Conservation (phyloP, 2,113 vertebrate genomes). For the Stigmatopora nigra region DNA sequence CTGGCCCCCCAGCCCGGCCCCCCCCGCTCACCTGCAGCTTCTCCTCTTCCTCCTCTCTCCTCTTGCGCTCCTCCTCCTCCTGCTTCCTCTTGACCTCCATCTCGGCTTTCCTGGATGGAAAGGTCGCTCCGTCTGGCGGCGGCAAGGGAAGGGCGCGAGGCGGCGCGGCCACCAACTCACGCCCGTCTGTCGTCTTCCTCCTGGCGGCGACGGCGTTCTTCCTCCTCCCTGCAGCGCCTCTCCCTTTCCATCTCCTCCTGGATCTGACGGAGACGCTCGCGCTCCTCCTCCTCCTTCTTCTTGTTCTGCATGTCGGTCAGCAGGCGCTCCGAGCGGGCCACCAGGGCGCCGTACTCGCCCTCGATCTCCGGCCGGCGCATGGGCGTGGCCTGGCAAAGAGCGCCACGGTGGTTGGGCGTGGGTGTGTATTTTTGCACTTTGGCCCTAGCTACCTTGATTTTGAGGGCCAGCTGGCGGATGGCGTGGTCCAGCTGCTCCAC, state of each 20-base stretch:
- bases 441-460: conserved; percentile 91
- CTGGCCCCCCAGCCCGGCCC: too few relatives aligned
- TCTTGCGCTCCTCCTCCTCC: conserved; percentile 91
- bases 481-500: conserved; percentile 80
- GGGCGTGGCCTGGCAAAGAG: conserved; percentile 66
- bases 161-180: conserved; percentile 66
- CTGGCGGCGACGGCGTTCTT: conserved; percentile 75
- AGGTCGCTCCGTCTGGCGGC: too few relatives aligned
- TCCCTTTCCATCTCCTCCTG: conserved; percentile 95
- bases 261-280: conserved; percentile 81
- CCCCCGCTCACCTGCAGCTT: conserved; percentile 83
- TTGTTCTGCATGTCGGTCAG: conserved; percentile 84
- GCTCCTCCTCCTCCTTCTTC: conserved; percentile 91
- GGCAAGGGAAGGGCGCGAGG: too few relatives aligned
- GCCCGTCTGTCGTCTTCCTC: conserved; percentile 83
- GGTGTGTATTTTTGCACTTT: too few relatives aligned
- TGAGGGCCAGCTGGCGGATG: conserved; percentile 75
- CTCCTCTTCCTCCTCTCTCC: conserved; percentile 84
- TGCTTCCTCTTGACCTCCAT: conserved; percentile 92
- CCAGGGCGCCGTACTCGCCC: conserved; percentile 78
- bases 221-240: conserved; percentile 80
- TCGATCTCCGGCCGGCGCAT: conserved; percentile 88
- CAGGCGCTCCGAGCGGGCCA: conserved; percentile 83
- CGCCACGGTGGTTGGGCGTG: too few relatives aligned
- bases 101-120: conserved; percentile 79